Evolutionary conservation across 1,140 invertebrate genomes (phyloP).

Genomic region (Parasteatoda tepidariorum): DNA sequence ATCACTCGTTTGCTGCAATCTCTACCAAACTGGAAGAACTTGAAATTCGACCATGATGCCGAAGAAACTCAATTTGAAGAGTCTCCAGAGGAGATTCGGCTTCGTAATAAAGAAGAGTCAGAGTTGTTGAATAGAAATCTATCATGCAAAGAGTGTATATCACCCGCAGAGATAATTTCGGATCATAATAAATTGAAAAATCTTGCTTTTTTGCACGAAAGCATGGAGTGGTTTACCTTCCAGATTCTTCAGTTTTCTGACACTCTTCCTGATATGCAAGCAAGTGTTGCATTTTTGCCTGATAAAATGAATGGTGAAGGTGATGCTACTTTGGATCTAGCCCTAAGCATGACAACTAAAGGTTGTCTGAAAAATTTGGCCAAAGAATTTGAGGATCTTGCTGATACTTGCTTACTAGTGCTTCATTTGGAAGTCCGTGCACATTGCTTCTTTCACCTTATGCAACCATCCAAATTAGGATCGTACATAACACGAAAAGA

Average conservation of each 20-base stretch:
- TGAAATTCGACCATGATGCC: slow-evolving; percentile 68
- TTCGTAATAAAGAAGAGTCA: slow-evolving; percentile 87
- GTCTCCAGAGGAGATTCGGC: slow-evolving; percentile 79
- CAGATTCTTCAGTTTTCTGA: slow-evolving; percentile 39
- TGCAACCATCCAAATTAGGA: slow-evolving; percentile 76
- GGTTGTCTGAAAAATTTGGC: slow-evolving; percentile 74
- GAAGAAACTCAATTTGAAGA: slow-evolving; percentile 65
- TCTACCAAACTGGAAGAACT: slow-evolving; percentile 83
- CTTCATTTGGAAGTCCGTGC: slow-evolving; percentile 93
- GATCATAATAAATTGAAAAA: slow-evolving; percentile 82
- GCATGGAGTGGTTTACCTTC: slow-evolving; percentile 72
- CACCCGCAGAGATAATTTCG: slow-evolving; percentile 83
- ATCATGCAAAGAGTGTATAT: slow-evolving; percentile 82
- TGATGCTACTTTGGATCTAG: background rate
- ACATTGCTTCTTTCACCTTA: slow-evolving; percentile 93
- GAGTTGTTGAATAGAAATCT: slow-evolving; percentile 91
- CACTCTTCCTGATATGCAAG: slow-evolving; percentile 34
- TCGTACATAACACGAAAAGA: slow-evolving; percentile 64
- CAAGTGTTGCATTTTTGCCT: slow-evolving; percentile 22
- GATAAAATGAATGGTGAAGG: slow-evolving; percentile 31
- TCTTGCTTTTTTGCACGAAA: slow-evolving; percentile 90
- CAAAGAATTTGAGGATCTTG: slow-evolving; percentile 85
- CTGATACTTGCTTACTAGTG: slow-evolving; percentile 89
- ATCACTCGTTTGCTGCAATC: slow-evolving; percentile 90
- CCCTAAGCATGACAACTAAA: background rate